Conservation (phyloP, 2,113 vertebrate species). For the Bubo bubo region DNA sequence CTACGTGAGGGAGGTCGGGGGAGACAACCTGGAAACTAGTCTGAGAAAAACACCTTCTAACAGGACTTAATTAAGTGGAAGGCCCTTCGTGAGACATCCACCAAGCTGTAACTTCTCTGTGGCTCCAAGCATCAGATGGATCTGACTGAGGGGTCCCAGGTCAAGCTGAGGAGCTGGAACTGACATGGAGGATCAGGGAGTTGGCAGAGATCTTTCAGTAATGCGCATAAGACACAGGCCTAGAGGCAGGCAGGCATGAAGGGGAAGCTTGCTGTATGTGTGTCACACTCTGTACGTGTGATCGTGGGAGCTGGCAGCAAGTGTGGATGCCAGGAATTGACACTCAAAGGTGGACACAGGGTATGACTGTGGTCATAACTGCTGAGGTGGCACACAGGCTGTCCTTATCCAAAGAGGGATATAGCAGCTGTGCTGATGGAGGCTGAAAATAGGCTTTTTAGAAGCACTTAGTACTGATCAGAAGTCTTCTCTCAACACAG, state of each 20-base stretch:
- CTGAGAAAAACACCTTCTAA: neutral
- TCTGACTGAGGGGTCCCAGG: neutral
- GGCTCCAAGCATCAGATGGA: neutral
- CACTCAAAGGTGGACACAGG: neutral
- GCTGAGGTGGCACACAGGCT: neutral
- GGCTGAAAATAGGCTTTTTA: neutral
- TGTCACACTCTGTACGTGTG: neutral
- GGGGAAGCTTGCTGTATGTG: neutral
- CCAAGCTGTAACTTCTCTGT: neutral
- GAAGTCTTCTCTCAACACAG: neutral
- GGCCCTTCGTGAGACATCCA: neutral
- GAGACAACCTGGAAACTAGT: neutral
- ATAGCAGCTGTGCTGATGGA: neutral
- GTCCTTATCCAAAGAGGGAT: neutral
- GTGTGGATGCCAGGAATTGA: neutral
- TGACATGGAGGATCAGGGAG: neutral
- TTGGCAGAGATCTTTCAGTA: neutral
- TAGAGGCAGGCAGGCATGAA: neutral
- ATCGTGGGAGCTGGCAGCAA: neutral
- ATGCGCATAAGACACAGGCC: neutral
- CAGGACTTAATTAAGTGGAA: neutral
- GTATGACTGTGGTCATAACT: neutral
- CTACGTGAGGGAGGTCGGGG: rapidly evolving
- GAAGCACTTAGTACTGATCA: neutral
- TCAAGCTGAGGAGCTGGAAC: neutral